phyloP scores from a whole-genome alignment of 1,140 invertebrate species.

The Drosophila baimaii region DNA sequence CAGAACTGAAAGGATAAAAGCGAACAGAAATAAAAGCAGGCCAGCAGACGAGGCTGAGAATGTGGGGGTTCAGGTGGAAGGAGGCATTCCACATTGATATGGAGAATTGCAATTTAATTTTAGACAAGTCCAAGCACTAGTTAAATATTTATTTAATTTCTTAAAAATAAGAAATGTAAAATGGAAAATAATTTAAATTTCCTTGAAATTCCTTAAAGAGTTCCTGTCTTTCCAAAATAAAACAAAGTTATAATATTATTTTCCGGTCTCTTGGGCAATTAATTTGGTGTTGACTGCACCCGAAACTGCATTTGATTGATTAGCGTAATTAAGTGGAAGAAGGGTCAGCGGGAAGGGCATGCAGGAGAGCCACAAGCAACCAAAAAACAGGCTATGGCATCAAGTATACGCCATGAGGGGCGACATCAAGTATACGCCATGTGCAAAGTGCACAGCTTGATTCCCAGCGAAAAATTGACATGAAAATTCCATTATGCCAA shows the following conservation, averaged over 20 bases:
- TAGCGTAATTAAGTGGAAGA: constrained; percentile 31
- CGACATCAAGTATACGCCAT: constrained; percentile 16
- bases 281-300: constrained; percentile 37
- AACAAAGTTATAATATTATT: constrained; percentile 24
- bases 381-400: neutral
- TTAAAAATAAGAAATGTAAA: no score
- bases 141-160: neutral
- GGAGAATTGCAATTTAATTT: neutral
- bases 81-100: neutral
- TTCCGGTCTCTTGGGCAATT: constrained; percentile 34
- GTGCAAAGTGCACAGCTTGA: constrained; percentile 1
- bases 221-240: no score
- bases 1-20: neutral
- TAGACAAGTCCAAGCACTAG: neutral
- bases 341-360: neutral
- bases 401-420: constrained; percentile 10
- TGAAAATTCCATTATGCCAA: constrained; percentile 36
- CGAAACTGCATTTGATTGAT: constrained; percentile 50
- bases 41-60: constrained; percentile 2
- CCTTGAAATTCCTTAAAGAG: no score
- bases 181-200: no score
- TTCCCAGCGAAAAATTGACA: constrained; percentile 23
- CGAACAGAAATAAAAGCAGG: neutral
- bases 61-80: constrained; percentile 7
- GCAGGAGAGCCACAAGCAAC: neutral